Evolutionary conservation across 2,797 vertebrate species (phyloP).

Genomic region (Argya squamiceps): DNA sequence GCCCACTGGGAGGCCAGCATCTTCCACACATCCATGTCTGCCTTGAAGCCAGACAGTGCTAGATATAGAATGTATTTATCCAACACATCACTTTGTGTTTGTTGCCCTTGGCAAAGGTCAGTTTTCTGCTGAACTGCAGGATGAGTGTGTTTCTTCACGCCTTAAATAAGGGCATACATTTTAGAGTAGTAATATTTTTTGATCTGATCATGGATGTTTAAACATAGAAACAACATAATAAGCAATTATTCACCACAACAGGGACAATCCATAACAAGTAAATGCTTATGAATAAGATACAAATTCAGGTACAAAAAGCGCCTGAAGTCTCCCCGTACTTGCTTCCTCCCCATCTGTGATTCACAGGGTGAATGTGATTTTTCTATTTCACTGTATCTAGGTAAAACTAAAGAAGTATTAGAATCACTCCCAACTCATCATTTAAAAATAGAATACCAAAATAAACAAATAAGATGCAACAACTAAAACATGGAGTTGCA

Average conservation of each 20-base stretch:
- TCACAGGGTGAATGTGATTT: background rate
- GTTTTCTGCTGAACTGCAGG: background rate
- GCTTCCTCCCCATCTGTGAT: background rate
- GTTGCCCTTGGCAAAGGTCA: background rate
- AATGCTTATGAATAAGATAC: background rate
- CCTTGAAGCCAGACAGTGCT: background rate
- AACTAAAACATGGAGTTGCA: background rate
- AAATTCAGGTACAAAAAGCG: background rate
- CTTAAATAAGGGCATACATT: background rate
- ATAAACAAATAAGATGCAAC: background rate
- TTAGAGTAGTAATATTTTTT: background rate
- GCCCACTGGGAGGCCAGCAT: background rate
- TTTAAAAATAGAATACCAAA: background rate
- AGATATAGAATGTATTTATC: background rate
- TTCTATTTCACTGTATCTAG: background rate
- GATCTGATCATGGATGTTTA: background rate
- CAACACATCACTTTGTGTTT: background rate
- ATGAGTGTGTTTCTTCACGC: background rate
- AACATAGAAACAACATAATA: background rate
- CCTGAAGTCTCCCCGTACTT: background rate
- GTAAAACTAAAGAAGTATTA: background rate
- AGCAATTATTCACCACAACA: background rate
- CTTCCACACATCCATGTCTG: background rate
- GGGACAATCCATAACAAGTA: background rate
- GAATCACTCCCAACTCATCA: background rate